phyloP scores from a whole-genome alignment of 30 jellyfish, hydroid and myxozoan genomes.

The Sanderia malayensis region DNA sequence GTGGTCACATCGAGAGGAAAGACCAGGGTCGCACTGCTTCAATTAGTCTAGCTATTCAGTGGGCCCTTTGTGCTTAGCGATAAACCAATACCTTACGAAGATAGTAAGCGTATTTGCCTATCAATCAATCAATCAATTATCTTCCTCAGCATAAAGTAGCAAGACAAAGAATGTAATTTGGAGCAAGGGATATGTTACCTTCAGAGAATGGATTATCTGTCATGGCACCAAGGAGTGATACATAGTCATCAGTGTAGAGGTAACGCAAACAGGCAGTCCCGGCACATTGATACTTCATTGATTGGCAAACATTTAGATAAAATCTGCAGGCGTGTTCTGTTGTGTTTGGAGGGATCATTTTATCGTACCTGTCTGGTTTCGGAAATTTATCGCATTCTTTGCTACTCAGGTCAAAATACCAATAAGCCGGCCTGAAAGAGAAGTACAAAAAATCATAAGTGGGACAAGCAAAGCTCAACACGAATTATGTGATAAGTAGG shows the following conservation, averaged over 20 bases:
- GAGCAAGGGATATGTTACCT: too few species aligned
- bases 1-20: too few species aligned
- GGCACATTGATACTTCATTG: conserved; percentile 71
- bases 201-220: conserved; percentile 66
- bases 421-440: conserved; percentile 46
- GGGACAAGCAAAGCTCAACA: too few species aligned
- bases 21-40: too few species aligned
- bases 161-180: too few species aligned
- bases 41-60: too few species aligned
- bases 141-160: too few species aligned
- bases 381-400: conserved; percentile 46
- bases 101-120: too few species aligned
- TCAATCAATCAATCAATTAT: conserved; percentile 12
- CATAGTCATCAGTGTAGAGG: conserved; percentile 60
- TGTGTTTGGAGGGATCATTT: conserved; percentile 15
- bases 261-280: conserved; percentile 81
- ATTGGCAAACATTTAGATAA: conserved; percentile 72
- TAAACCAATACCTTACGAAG: too few species aligned
- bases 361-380: conserved; percentile 10
- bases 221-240: conserved; percentile 56
- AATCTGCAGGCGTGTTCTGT: conserved; percentile 65
- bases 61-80: too few species aligned
- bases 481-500: too few species aligned
- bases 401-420: conserved; percentile 48
- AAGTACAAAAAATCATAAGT: background rate